These are phyloP conservation scores for Melieria crassipennis DNA, from an alignment of 2,888 invertebrate genomes.

Conservation along the genomic window DNA sequence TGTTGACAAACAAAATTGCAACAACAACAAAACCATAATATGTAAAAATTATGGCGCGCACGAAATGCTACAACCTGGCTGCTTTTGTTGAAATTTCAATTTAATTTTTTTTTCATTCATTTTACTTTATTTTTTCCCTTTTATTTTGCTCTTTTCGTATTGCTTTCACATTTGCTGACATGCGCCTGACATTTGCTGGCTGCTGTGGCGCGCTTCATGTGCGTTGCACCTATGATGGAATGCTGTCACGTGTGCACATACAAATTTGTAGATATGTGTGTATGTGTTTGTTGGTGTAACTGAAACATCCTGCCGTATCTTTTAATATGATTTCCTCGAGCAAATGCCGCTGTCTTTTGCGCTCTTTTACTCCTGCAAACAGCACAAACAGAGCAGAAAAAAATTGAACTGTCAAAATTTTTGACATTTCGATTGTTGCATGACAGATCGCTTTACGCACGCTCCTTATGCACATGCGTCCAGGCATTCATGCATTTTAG, in stretches of 20 bases:
- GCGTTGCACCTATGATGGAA: constrained; percentile 37
- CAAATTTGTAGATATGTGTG: background rate
- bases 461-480: constrained; percentile 9
- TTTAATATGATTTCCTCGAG: too few species aligned
- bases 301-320: too few species aligned
- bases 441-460: constrained; percentile 42
- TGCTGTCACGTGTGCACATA: constrained; percentile 9
- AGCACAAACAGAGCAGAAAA: constrained; percentile 31
- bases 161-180: constrained; percentile 32
- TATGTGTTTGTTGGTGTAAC: background rate
- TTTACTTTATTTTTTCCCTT: constrained; percentile 8
- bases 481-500: too few species aligned
- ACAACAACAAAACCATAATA: constrained; percentile 6
- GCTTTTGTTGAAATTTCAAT: constrained; percentile 39
- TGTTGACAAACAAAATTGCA: constrained; percentile 29
- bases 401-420: constrained; percentile 66
- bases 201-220: constrained; percentile 26
- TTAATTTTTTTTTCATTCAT: constrained; percentile 34
- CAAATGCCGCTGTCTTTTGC: background rate
- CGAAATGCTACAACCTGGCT: constrained; percentile 33
- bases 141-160: constrained; percentile 8
- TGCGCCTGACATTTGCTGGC: constrained; percentile 40
- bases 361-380: background rate
- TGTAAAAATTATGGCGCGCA: constrained; percentile 7
- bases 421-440: constrained; percentile 61